Percentiles rank a stretch among this genome's conserved stretches.
Evolutionary conservation across 2,797 vertebrate species (phyloP).

Genomic region (Novumbra hubbsi): DNA sequence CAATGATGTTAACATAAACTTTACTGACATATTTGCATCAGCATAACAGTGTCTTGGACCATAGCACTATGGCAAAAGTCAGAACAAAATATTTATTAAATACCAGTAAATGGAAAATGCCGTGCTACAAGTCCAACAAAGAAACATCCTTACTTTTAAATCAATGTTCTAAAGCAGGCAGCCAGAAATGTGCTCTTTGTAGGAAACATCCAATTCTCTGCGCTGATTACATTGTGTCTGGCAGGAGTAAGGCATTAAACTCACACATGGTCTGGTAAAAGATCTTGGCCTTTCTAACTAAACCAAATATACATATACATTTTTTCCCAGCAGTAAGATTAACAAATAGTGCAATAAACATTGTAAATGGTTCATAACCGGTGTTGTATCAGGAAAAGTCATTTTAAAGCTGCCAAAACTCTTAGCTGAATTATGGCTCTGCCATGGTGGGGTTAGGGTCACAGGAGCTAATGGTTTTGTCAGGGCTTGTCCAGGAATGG

Average conservation of each 20-base stretch:
- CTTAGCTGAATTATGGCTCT: slow-evolving; percentile 42
- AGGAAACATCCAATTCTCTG: neutral
- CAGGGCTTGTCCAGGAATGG: slow-evolving; percentile 61
- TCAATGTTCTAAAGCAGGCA: neutral
- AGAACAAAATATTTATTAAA: neutral
- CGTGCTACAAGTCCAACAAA: neutral
- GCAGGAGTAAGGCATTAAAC: neutral
- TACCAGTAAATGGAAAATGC: neutral
- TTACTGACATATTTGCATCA: neutral
- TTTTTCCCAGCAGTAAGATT: slow-evolving; percentile 45
- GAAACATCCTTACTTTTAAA: neutral
- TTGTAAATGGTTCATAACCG: slow-evolving; percentile 35
- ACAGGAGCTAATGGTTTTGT: slow-evolving; percentile 62
- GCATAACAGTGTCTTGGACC: neutral
- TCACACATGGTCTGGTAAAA: neutral
- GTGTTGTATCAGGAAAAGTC: slow-evolving; percentile 26
- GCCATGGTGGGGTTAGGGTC: slow-evolving; percentile 55
- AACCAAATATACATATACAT: neutral
- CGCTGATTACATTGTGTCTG: neutral
- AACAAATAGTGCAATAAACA: slow-evolving; percentile 47
- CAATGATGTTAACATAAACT: neutral
- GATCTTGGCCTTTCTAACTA: neutral
- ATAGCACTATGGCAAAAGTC: neutral
- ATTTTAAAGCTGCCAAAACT: slow-evolving; percentile 22
- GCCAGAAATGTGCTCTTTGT: neutral